Evolutionary conservation across 2,113 vertebrate species (phyloP), one percentile per base, ranked within the genome.

Genomic region (Girardinichthys multiradiatus): DNA sequence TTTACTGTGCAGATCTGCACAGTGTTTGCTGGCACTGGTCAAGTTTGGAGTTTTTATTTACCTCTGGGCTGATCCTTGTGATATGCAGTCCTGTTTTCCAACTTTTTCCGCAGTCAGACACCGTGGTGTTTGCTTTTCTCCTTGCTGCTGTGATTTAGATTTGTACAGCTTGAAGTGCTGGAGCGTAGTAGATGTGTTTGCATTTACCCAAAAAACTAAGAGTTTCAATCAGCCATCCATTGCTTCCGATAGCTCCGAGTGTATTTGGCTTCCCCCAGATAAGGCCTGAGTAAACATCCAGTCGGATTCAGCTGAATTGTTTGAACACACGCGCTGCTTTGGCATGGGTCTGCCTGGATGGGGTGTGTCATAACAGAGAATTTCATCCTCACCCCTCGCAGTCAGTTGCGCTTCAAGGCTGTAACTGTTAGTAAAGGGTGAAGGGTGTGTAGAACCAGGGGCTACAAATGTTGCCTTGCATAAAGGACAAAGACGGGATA

Each of bases 121-220:
- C 68, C 35, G 37, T 71, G 51, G 24, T 81, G 82, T 91, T 89
- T 87, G 79, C 78, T 74, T 86, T 81, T 19, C 61, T 42, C 72
- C 78, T 60, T 63, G 68, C 73, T 17, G 19, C 57, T 54, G 70
- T 24, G 68, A 29, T 82, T 91, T 90, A 71, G 80, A 90, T 93
- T 91, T 93, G 91, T 79, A 90, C 90, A 91, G 91, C 92, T 91
- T 90, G 91, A 81, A 83, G 85, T 83, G 75, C 35, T 77, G 80
- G 79, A 79, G 80, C 76, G 74, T 86, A 85, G 83, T 90, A 81
- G 86, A 85, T 85, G 78, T 93, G 87, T 90, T 92, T 94, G 86
- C 87, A 68, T 89, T 87, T 57, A 70, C 72, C 72, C 2, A 64
- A 74, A 90, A 92, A 86, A 87, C 77, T 73, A 82, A 79, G 76